Conservation (phyloP, 2,888 invertebrate genomes). For the Drosophila neonasuta region DNA sequence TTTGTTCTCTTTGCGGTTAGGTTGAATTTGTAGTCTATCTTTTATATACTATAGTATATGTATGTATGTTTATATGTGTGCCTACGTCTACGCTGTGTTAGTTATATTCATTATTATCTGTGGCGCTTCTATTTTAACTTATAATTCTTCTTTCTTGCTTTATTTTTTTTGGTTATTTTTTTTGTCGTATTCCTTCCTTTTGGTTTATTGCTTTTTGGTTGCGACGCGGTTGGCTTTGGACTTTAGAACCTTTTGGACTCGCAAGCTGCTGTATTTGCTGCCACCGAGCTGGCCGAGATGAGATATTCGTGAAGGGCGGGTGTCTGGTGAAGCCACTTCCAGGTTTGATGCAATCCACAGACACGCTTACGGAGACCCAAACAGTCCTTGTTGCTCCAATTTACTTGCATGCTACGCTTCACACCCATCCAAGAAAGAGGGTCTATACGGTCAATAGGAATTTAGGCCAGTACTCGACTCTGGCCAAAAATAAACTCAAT, state of each 20-base stretch:
- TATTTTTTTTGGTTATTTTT: slow-evolving; percentile 3
- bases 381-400: slow-evolving; percentile 82
- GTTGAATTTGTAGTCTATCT: slow-evolving; percentile 49
- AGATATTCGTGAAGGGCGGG: slow-evolving; percentile 93
- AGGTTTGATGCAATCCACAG: slow-evolving; percentile 94
- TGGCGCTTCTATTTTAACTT: slow-evolving; percentile 44
- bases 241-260: slow-evolving; percentile 68
- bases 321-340: slow-evolving; percentile 97
- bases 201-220: slow-evolving; percentile 60
- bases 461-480: slow-evolving; percentile 42
- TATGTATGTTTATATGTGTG: slow-evolving; percentile 24
- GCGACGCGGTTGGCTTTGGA: slow-evolving; percentile 51
- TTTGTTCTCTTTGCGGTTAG: slow-evolving; percentile 51
- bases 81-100: slow-evolving; percentile 29
- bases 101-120: slow-evolving; percentile 48
- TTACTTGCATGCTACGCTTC: slow-evolving; percentile 76
- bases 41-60: slow-evolving; percentile 1
- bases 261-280: slow-evolving; percentile 83
- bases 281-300: slow-evolving; percentile 90
- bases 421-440: slow-evolving; percentile 79
- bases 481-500: slow-evolving; percentile 40
- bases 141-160: slow-evolving; percentile 20
- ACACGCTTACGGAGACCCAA: slow-evolving; percentile 94
- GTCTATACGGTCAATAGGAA: slow-evolving; percentile 36
- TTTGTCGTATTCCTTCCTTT: slow-evolving; percentile 51